Evolutionary conservation across 2,797 vertebrate genomes (phyloP).

Genomic region (Gymnodraco acuticeps): DNA sequence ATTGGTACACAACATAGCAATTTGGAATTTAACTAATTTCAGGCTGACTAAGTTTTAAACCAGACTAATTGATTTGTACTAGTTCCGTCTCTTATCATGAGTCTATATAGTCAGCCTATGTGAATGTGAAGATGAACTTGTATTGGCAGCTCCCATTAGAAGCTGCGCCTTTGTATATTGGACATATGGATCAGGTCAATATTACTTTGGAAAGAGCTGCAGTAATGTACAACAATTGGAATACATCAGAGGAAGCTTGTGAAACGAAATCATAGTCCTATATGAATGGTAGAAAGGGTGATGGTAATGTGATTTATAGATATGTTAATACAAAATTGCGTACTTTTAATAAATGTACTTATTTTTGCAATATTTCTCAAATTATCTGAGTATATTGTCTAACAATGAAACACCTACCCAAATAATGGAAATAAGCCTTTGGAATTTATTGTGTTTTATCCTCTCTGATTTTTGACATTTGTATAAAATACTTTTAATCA

Average conservation of each 20-base stretch:
- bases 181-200: constrained; percentile 20
- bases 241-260: constrained; percentile 1
- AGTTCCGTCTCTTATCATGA: constrained; percentile 1
- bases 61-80: constrained; percentile 13
- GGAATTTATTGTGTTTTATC: too few relatives aligned
- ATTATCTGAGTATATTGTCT: constrained; percentile 29
- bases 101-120: constrained; percentile 16
- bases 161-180: constrained; percentile 36
- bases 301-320: constrained; percentile 32
- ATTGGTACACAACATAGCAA: constrained; percentile 18
- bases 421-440: too few relatives aligned
- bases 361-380: constrained; percentile 39
- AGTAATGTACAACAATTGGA: constrained; percentile 24
- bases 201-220: constrained; percentile 16
- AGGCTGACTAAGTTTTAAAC: constrained; percentile 24
- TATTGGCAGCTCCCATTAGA: constrained; percentile 32
- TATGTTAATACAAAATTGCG: constrained; percentile 44
- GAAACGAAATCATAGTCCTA: constrained; percentile 27
- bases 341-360: constrained; percentile 45
- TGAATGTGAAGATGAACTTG: constrained; percentile 37
- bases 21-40: constrained; percentile 9
- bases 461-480: too few relatives aligned
- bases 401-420: constrained; percentile 45
- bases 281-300: constrained; percentile 30
- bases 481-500: too few relatives aligned